Evolutionary conservation across 2,888 invertebrate genomes (phyloP), one percentile per base, ranked within the genome.

Genomic region (Ferdinandea cuprea): DNA sequence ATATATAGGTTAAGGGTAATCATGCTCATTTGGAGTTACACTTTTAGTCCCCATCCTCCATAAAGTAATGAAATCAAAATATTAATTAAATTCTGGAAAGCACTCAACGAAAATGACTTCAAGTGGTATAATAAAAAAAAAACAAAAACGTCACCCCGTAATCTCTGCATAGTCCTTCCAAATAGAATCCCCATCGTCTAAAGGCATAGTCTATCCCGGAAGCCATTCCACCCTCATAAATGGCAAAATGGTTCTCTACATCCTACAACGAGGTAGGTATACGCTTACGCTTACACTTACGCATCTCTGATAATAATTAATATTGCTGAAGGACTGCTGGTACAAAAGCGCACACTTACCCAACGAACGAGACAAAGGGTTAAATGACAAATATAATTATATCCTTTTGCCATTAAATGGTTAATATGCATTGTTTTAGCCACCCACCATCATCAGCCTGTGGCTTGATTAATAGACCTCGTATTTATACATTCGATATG

Each of bases 371-470:
- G 61, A 46, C 40, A 83, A 83, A 77, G 77, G 72, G 77, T 83
- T 83, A 77, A 83, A 77, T 83, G 77, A 72, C 83, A 83, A 77
- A 83, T 77, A 77, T 83, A 83, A 83, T 83, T 83, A 83, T 77
- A 77, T 83, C 83, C 83, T 77, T 73, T 83, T 48, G 17, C 66
- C 52, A 65, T 78, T 78, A 73, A 68, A 69, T 58, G 80, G 74
- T 74, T 80, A 74, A 77, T 72, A 77, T 83, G 77, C 37, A 58
- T 32, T 48, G 72, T 48, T 50, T 68, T 17, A 19, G 46, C 7
- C 13, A 11, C 19, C 42, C 42, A 21, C 28, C n/a, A 25, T 3
- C 58, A 52, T 59, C 44, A 46, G 37, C 50, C 48, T 50, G 63
- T 46, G 68, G 61, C 56, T 50, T 77, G 66, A 83, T 77, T 77